Percentiles rank a stretch among this genome's conserved stretches.
Evolutionary conservation across 1,140 invertebrate species (phyloP).

Genomic region (Helicorthomorpha holstii): DNA sequence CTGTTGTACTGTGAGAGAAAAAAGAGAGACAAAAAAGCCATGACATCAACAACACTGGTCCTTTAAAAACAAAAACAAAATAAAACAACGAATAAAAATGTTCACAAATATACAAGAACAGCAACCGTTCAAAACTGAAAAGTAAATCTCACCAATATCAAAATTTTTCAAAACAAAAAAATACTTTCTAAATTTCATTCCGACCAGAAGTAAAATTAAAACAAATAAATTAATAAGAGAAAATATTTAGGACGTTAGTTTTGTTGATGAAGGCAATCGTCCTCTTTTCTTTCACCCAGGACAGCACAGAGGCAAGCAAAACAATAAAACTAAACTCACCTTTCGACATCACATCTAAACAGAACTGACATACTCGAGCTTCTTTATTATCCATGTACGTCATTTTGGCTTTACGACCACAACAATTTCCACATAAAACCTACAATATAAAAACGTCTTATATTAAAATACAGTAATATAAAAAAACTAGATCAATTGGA

Average conservation of each 20-base stretch:
- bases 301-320: too few species aligned
- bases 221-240: too few species aligned
- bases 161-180: too few species aligned
- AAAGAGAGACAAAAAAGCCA: not conserved
- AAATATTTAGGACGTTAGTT: too few species aligned
- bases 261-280: too few species aligned
- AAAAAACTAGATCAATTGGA: constrained; percentile 12
- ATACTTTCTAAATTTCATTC: too few species aligned
- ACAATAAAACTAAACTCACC: constrained; percentile 8
- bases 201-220: too few species aligned
- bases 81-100: constrained; percentile 1
- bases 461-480: constrained; percentile 14
- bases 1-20: not conserved
- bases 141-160: too few species aligned
- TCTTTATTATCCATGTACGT: constrained; percentile 50
- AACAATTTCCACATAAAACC: constrained; percentile 68
- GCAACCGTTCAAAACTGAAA: too few species aligned
- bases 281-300: too few species aligned
- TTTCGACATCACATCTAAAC: constrained; percentile 18
- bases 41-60: not conserved
- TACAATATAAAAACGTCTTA: constrained; percentile 19
- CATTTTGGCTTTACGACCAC: constrained; percentile 49
- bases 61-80: constrained; percentile 5
- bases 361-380: constrained; percentile 40
- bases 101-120: too few species aligned